Base-by-base conservation (phyloP, 2,888 invertebrate species). In the Drosophila meridionalis region DNA sequence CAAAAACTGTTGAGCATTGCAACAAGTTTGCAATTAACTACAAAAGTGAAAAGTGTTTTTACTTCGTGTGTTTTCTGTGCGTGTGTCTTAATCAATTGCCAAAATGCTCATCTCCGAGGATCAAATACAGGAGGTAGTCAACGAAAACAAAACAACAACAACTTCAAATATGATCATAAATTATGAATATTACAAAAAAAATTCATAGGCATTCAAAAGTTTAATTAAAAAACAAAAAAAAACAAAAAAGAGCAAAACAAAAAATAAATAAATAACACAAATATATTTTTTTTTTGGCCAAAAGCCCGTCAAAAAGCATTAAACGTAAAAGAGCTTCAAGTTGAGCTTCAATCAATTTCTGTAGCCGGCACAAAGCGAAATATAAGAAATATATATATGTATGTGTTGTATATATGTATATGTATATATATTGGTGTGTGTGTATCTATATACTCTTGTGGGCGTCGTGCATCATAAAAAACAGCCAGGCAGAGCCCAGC, bases 61-160 rank as follows among this genome's bases (percentile, higher is more conserved):
- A 40, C 40, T 2, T 2, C 1, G 36, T 20, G 56, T 45, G 43
- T 56, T 68, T 62, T 28, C 45, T 6, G 26, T 60, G 28, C 30
- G n/a, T 42, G 42, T 40, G 26, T 43, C 47, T 30, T 30, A 28
- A 14, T 28, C 47, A 47, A 34, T 36, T 56, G 45, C 28, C 60
- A 77, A 73, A 12, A 93, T 93, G 93, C 80, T 93, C 59, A 86
- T 93, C 59, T 91, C 92, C 5, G 93, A 93, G 73, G 92, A 92
- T 90, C 92, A 92, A 88, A 90, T 92, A 76, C 91, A 92, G 75
- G 93, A 93, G 93, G 93, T 93, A 85, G 57, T n/a, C 38, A 45
- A 14, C 42, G 14, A 14, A 30, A 40, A 48, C 30, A 52, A 38
- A 38, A 14, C 12, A 55, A 7, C 38, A 36, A 5, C 3, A 30